phyloP scores from a whole-genome alignment of 2,888 invertebrate species.

The Microplitis manilae region DNA sequence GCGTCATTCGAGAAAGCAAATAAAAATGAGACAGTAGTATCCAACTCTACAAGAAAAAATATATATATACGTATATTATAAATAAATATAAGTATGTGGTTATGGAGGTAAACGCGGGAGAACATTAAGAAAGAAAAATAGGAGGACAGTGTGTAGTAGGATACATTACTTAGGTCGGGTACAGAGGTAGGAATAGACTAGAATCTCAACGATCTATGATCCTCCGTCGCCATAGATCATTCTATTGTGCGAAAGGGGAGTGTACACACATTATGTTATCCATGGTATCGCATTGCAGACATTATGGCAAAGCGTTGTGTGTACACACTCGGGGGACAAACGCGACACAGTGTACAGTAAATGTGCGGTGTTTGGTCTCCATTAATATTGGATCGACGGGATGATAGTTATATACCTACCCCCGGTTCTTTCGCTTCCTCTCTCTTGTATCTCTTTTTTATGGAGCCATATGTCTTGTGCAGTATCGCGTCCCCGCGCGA shows the following conservation, averaged over 20 bases:
- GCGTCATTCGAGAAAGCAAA: slow-evolving; percentile 38
- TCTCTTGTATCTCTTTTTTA: slow-evolving; percentile 64
- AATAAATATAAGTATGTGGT: slow-evolving; percentile 1
- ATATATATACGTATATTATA: slow-evolving; percentile 12
- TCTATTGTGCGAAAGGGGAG: slow-evolving; percentile 63
- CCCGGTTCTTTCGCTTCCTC: slow-evolving; percentile 34
- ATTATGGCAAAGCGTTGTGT: slow-evolving; percentile 56
- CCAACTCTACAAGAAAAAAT: slow-evolving; percentile 19
- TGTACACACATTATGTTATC: slow-evolving; percentile 62
- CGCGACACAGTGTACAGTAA: slow-evolving; percentile 52
- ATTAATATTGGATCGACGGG: slow-evolving; percentile 70
- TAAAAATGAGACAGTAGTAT: slow-evolving; percentile 32
- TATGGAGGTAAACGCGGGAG: slow-evolving; percentile 17
- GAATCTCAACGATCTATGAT: slow-evolving; percentile 47
- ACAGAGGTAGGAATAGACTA: slow-evolving; percentile 40
- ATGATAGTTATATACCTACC: slow-evolving; percentile 55
- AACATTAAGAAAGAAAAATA: slow-evolving; percentile 26
- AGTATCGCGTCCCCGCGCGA: slow-evolving; percentile 47
- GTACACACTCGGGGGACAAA: slow-evolving; percentile 62
- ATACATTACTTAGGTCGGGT: not conserved
- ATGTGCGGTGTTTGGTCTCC: slow-evolving; percentile 71
- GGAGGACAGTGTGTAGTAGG: slow-evolving; percentile 19
- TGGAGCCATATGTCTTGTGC: slow-evolving; percentile 68
- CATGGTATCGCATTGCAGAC: slow-evolving; percentile 45
- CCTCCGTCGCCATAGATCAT: slow-evolving; percentile 60